phyloP scores from a whole-genome alignment of 2,797 vertebrate species.

The Pampus argenteus region DNA sequence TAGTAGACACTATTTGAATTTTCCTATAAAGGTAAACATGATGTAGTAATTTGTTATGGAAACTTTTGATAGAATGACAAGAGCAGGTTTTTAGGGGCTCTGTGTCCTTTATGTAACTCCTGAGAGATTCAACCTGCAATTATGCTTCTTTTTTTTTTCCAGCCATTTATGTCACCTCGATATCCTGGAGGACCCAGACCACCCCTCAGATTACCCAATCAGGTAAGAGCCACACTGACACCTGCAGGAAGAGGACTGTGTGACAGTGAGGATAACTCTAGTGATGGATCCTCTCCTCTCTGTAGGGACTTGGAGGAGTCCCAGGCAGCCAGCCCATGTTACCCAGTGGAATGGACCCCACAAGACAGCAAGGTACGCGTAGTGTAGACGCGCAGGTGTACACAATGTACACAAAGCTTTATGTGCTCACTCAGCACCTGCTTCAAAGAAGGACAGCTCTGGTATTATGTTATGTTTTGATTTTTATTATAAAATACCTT shows the following conservation, averaged over 20 bases:
- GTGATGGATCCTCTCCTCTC: constrained; percentile 47
- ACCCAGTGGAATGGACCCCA: constrained; percentile 96
- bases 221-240: constrained; percentile 82
- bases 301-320: constrained; percentile 93
- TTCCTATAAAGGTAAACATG: background rate
- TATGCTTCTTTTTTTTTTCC: constrained; percentile 31
- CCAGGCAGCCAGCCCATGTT: constrained; percentile 95
- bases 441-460: background rate
- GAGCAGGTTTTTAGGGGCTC: background rate
- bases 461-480: background rate
- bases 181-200: constrained; percentile 97
- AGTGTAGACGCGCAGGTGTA: background rate
- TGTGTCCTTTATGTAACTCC: background rate
- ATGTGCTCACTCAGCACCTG: background rate
- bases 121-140: background rate
- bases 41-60: background rate
- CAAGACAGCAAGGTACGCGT: constrained; percentile 93
- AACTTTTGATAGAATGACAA: background rate
- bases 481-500: background rate
- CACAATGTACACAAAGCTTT: background rate
- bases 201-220: constrained; percentile 96
- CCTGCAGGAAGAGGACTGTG: constrained; percentile 31
- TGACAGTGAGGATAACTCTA: constrained; percentile 10
- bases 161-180: constrained; percentile 99
- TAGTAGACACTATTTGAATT: background rate